Evolutionary conservation across 2,113 vertebrate genomes (phyloP).

Genomic region (Brachyhypopomus occidentalis): DNA sequence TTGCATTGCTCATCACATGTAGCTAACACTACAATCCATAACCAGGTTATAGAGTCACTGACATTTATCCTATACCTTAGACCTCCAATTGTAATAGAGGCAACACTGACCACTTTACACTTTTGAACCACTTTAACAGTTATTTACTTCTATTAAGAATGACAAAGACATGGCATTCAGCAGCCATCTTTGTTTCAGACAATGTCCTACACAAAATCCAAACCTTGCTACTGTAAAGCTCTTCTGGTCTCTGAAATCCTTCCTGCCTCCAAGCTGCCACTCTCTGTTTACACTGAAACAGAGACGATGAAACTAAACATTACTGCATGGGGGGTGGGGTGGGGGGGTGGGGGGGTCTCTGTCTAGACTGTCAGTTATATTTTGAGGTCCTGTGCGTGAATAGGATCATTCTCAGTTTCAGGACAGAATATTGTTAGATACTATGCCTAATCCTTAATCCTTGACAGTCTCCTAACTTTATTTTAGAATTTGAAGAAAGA

Average conservation of each 20-base stretch:
- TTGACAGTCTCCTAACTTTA: neutral
- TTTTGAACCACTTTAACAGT: neutral
- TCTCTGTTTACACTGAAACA: conserved; percentile 22
- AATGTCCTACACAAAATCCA: neutral
- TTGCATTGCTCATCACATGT: neutral
- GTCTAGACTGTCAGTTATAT: neutral
- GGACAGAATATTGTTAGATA: neutral
- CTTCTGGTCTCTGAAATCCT: conserved; percentile 27
- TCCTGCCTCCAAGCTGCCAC: conserved; percentile 22
- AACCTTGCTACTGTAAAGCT: conserved; percentile 5
- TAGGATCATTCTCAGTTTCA: neutral
- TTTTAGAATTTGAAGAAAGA: too few species aligned
- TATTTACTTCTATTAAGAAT: neutral
- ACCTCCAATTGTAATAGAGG: too few species aligned
- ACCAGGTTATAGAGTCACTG: conserved; percentile 12
- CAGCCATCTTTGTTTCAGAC: neutral
- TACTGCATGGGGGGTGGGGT: neutral
- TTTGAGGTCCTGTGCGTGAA: neutral
- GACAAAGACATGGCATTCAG: neutral
- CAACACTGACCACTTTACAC: too few species aligned
- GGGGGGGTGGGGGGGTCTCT: neutral
- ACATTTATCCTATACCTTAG: conserved; percentile 4
- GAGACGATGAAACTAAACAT: conserved; percentile 33
- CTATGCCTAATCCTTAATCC: neutral
- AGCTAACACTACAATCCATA: neutral